These are phyloP conservation scores for Progne subis DNA, from an alignment of 2,113 vertebrate species.

Conservation along the genomic window DNA sequence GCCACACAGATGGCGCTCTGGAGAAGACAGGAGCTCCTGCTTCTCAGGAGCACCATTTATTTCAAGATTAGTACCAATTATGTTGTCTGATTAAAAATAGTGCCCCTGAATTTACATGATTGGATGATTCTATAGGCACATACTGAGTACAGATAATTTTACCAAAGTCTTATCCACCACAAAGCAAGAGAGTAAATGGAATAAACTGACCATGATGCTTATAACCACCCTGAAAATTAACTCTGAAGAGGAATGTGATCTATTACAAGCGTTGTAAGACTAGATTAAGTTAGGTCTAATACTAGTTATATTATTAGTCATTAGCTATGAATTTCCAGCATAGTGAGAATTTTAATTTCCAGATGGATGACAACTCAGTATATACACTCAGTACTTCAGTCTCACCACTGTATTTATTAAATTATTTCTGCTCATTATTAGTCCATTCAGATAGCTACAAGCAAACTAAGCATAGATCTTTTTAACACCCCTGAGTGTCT, in stretches of 20 bases:
- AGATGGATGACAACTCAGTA: neutral
- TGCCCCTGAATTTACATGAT: slow-evolving; percentile 61
- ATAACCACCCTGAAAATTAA: slow-evolving; percentile 20
- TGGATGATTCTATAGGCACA: slow-evolving; percentile 39
- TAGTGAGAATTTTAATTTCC: neutral
- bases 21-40: slow-evolving; percentile 38
- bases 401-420: neutral
- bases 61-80: slow-evolving; percentile 62
- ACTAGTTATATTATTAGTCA: neutral
- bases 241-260: neutral
- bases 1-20: slow-evolving; percentile 32
- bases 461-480: neutral
- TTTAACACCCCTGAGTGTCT: neutral
- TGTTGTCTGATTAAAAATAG: slow-evolving; percentile 67
- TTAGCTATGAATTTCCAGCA: neutral
- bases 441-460: neutral
- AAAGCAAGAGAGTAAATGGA: neutral
- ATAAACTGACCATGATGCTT: neutral
- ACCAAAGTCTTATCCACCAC: neutral
- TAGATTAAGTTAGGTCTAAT: neutral
- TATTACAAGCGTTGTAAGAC: neutral
- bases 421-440: neutral
- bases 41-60: slow-evolving; percentile 53
- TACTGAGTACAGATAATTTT: slow-evolving; percentile 39
- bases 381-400: neutral